These are phyloP conservation scores for Sesamia inferens DNA, from an alignment of 2,888 invertebrate genomes.

Conservation along the genomic window DNA sequence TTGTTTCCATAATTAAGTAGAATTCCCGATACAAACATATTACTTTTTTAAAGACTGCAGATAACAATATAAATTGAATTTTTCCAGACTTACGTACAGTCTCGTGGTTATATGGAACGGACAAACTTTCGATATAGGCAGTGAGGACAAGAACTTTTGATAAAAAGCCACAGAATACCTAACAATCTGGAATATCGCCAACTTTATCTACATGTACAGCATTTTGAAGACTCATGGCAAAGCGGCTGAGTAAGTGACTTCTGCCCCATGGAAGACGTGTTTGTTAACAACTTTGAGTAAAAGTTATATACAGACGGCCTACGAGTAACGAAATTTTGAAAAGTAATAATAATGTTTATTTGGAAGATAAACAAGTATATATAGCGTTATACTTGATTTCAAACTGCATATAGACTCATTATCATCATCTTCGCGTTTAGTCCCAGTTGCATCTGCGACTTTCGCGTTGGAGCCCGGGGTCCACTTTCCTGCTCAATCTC, in stretches of 20 bases:
- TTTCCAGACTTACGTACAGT: background rate
- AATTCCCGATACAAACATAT: constrained; percentile 36
- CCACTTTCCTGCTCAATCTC: too few species aligned
- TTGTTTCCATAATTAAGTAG: constrained; percentile 64
- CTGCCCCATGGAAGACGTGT: too few species aligned
- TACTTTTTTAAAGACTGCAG: constrained; percentile 13
- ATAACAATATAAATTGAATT: background rate
- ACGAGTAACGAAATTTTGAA: background rate
- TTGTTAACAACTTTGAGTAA: background rate
- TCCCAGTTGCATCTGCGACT: too few species aligned
- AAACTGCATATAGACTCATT: too few species aligned
- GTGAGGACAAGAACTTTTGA: background rate
- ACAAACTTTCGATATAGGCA: background rate
- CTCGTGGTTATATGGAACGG: constrained; percentile 1
- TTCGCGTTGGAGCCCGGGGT: too few species aligned
- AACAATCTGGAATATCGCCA: constrained; percentile 18
- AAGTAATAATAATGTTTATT: background rate
- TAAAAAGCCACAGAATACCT: background rate
- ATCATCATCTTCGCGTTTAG: too few species aligned
- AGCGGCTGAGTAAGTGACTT: background rate
- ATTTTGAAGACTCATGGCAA: constrained; percentile 11
- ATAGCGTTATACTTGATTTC: background rate
- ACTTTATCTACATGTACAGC: background rate
- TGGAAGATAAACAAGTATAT: background rate
- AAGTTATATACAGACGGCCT: background rate